Conservation (phyloP, 1,140 invertebrate genomes). For the Lepidotrigona ventralis region DNA sequence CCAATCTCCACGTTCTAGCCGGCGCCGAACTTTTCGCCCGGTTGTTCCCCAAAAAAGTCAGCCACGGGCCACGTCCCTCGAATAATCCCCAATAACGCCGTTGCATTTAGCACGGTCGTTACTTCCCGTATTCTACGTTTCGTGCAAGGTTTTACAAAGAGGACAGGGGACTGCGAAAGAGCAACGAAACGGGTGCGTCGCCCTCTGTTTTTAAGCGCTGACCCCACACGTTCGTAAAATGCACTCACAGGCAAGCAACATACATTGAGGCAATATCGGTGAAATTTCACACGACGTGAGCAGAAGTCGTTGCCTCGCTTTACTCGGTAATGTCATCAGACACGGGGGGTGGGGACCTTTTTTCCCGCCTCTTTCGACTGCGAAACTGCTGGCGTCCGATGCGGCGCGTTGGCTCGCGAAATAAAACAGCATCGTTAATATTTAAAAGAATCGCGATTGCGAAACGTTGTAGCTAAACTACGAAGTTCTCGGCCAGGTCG, state of each 20-base stretch:
- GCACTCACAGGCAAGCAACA: constrained; percentile 37
- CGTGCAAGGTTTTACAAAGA: not conserved
- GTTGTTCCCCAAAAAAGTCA: not conserved
- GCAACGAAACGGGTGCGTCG: not conserved
- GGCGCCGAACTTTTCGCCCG: not conserved
- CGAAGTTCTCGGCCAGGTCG: no score
- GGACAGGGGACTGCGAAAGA: no score
- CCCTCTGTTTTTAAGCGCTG: constrained; percentile 38
- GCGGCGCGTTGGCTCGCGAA: not conserved
- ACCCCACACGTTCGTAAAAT: constrained; percentile 34
- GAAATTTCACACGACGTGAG: constrained; percentile 39
- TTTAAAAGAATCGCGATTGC: constrained; percentile 6
- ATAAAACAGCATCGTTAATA: constrained; percentile 29
- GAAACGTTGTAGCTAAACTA: not conserved
- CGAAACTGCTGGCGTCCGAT: not conserved
- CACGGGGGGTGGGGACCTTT: not conserved
- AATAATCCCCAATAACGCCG: not conserved
- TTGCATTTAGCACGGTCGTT: not conserved
- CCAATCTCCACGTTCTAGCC: no score
- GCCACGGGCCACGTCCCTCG: not conserved
- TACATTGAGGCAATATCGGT: constrained; percentile 46
- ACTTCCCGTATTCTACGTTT: not conserved
- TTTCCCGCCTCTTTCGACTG: not conserved
- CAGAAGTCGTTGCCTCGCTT: constrained; percentile 32
- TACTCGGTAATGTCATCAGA: constrained; percentile 8